phyloP scores from a whole-genome alignment of 2,888 invertebrate species.

The Orthosia gothica region DNA sequence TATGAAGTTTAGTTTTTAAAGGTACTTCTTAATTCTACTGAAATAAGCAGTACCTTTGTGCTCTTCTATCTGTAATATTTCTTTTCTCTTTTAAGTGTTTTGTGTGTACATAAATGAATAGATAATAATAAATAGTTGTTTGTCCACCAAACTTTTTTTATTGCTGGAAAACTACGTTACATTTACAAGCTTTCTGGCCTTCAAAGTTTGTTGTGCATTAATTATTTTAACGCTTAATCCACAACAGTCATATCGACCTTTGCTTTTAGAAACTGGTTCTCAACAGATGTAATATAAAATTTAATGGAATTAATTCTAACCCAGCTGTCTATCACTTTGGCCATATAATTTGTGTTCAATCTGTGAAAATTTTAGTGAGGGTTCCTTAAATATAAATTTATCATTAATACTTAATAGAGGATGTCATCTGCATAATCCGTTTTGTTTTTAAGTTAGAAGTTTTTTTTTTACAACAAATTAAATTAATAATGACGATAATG shows the following conservation, averaged over 20 bases:
- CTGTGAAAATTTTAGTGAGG: neutral
- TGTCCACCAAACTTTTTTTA: neutral
- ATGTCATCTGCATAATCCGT: neutral
- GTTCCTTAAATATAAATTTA: neutral
- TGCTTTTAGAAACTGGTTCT: slow-evolving; percentile 13
- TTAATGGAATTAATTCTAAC: slow-evolving; percentile 2
- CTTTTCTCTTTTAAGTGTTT: too few species aligned
- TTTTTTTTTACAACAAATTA: slow-evolving; percentile 21
- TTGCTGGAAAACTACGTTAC: slow-evolving; percentile 9
- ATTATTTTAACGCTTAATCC: slow-evolving; percentile 19
- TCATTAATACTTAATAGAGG: slow-evolving; percentile 21
- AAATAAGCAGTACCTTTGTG: too few species aligned
- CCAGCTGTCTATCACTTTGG: neutral
- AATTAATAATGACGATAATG: slow-evolving; percentile 24
- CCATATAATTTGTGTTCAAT: neutral
- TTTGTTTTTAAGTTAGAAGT: slow-evolving; percentile 10
- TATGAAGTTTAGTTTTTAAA: too few species aligned
- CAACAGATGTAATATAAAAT: neutral
- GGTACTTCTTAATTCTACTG: too few species aligned
- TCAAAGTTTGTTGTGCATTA: slow-evolving; percentile 31
- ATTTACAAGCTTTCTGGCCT: slow-evolving; percentile 20
- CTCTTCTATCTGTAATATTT: too few species aligned
- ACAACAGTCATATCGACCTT: slow-evolving; percentile 29
- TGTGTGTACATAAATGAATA: too few species aligned
- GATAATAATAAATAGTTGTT: neutral